These are phyloP conservation scores for Neolamprologus ventralis DNA, from an alignment of 2,113 vertebrate genomes.

Conservation along the genomic window DNA sequence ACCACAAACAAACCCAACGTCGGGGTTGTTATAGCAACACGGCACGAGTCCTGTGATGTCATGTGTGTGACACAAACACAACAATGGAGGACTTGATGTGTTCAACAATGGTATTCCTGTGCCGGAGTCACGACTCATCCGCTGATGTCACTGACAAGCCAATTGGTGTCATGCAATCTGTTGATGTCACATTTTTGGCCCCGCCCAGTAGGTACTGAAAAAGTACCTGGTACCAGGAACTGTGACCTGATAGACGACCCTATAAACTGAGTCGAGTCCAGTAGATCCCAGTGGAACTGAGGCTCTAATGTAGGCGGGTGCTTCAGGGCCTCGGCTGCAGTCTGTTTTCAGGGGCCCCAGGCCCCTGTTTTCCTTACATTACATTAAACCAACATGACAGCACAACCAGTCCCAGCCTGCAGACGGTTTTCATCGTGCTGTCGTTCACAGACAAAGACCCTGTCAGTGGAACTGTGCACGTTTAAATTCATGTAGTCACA, in stretches of 20 bases:
- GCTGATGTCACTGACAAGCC: fast-evolving
- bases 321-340: neutral
- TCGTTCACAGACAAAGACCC: neutral
- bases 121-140: fast-evolving
- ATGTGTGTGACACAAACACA: neutral
- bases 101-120: fast-evolving
- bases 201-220: fast-evolving
- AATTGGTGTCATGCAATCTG: neutral
- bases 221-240: neutral
- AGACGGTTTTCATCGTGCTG: neutral
- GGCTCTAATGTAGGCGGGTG: fast-evolving
- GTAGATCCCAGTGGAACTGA: neutral
- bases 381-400: fast-evolving
- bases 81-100: neutral
- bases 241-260: neutral
- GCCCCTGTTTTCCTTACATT: neutral
- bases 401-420: neutral
- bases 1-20: neutral
- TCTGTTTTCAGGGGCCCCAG: neutral
- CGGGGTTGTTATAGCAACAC: fast-evolving
- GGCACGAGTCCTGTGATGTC: neutral
- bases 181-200: neutral
- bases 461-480: neutral
- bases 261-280: fast-evolving
- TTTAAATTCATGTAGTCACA: neutral